Evolutionary conservation across 2,797 vertebrate species (phyloP), one percentile per base, ranked within the genome.

Genomic region (Lepus townsendii): DNA sequence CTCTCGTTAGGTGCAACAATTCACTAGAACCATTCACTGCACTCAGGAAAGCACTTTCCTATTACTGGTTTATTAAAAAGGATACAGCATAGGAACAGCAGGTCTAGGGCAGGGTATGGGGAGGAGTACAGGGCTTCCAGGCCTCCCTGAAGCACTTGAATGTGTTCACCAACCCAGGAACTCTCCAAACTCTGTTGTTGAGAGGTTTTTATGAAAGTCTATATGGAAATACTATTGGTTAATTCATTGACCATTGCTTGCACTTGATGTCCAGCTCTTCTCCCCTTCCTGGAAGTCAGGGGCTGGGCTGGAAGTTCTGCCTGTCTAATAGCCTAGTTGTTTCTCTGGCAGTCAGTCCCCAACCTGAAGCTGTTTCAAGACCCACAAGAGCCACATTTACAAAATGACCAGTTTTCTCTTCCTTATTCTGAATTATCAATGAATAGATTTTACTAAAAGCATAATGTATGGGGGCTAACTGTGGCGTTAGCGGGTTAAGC

Each of bases 381-480:
- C 3, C 9, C 8, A 30, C 47, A 35, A 42, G 83, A 50, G 30
- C 76, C 57, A 26, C 20, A 9, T 17, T 69, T 91, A 69, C 63
- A 68, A 71, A 91, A 88, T 35, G 69, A 17, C 22, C 3, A 62
- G 20, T 76, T 93, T 76, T 73, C 77, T 47, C 22, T 42, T 5
- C 52, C 12, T 89, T 79, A 57, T 38, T 52, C 84, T 88, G 47
- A 96, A 78, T 88, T 90, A 85, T 24, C 60, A 68, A 47, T 65
- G 35, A 84, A 72, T 65, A 73, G 20, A 1, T 65, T 84, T 93
- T 68, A 68, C 78, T 88, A 14, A 84, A 84, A 87, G 35, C 65
- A 72, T 68, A 30, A 65, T 35, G 8, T 76, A 2, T 19, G 14
- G 54, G 12, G 54, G 54, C 19, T 19, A 16, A 16, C 54, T 19